Percentiles rank a stretch among this genome's conserved stretches.
phyloP scores from a whole-genome alignment of 2,888 invertebrate species.

The Xanthia icteritia region DNA sequence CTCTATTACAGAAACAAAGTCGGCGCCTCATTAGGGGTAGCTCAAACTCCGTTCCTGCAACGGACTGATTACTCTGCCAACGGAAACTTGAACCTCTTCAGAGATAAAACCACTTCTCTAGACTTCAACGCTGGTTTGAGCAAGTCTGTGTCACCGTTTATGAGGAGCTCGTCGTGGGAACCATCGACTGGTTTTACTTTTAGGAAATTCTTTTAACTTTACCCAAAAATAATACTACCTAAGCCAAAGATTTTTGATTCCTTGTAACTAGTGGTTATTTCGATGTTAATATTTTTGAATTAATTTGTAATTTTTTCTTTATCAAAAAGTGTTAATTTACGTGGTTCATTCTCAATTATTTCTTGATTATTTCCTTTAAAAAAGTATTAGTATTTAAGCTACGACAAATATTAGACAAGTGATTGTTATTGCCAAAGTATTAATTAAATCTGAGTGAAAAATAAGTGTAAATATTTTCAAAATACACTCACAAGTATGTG shows the following conservation, averaged over 20 bases:
- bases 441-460: slow-evolving; percentile 2
- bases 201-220: slow-evolving; percentile 66
- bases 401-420: background rate
- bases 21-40: slow-evolving; percentile 70
- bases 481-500: background rate
- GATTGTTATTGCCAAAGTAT: slow-evolving; percentile 39
- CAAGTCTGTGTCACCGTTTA: slow-evolving; percentile 72
- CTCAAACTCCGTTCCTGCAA: slow-evolving; percentile 71
- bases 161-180: slow-evolving; percentile 72
- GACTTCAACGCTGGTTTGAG: slow-evolving; percentile 75
- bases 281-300: too few species aligned
- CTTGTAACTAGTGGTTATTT: too few species aligned
- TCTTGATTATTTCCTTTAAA: too few species aligned
- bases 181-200: slow-evolving; percentile 70
- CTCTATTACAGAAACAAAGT: slow-evolving; percentile 68
- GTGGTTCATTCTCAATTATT: too few species aligned
- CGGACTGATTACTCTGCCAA: slow-evolving; percentile 74
- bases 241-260: too few species aligned
- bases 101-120: slow-evolving; percentile 64
- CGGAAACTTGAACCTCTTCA: slow-evolving; percentile 75
- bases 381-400: slow-evolving; percentile 1
- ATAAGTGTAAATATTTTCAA: slow-evolving; percentile 23
- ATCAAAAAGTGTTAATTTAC: background rate
- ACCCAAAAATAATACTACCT: background rate
- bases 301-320: background rate